Percentiles rank a stretch among this genome's conserved stretches.
Conservation (phyloP, 2,888 invertebrate species). For the Ptychoptera contaminata region DNA sequence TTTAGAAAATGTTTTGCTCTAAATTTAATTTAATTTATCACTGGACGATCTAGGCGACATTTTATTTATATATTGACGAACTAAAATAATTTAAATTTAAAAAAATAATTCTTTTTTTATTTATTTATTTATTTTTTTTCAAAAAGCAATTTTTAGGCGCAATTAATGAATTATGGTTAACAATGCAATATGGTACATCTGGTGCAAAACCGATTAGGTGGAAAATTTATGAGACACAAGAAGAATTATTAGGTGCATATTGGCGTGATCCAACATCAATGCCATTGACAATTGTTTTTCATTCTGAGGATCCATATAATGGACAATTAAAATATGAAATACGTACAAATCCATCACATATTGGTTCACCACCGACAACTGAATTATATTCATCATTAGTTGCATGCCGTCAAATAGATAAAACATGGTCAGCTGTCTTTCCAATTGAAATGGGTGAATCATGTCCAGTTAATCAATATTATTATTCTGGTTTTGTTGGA, state of each 20-base stretch:
- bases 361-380: constrained; percentile 48
- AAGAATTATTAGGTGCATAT: constrained; percentile 52
- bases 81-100: no score
- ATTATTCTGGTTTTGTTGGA: constrained; percentile 58
- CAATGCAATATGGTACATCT: constrained; percentile 31
- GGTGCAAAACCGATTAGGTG: constrained; percentile 44
- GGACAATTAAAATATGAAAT: constrained; percentile 51
- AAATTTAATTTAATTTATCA: no score
- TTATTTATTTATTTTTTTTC: no score
- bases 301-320: constrained; percentile 32
- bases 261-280: constrained; percentile 47
- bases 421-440: constrained; percentile 45
- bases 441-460: constrained; percentile 52
- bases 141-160: constrained; percentile 48
- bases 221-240: constrained; percentile 45
- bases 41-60: no score
- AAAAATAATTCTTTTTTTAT: constrained; percentile 9
- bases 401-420: constrained; percentile 46
- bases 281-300: constrained; percentile 56
- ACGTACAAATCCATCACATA: constrained; percentile 51
- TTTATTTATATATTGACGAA: no score
- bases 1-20: no score
- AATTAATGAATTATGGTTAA: constrained; percentile 43
- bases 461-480: constrained; percentile 61
- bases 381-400: constrained; percentile 48